phyloP scores from a whole-genome alignment of 1,140 invertebrate genomes.

The Drosophila athabasca region DNA sequence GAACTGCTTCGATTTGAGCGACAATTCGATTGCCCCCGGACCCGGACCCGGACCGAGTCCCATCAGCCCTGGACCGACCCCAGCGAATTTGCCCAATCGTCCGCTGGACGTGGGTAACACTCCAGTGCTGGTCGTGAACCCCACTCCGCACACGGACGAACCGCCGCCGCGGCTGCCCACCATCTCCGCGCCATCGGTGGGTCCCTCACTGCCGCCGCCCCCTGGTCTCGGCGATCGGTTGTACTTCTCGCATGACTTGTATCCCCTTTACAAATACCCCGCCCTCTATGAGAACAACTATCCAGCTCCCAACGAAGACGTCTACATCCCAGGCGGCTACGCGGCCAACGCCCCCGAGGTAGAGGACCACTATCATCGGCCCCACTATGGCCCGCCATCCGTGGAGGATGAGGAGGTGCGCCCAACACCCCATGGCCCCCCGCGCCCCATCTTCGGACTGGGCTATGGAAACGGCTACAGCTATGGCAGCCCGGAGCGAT shows the following conservation, averaged over 20 bases:
- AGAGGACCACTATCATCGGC: slow-evolving; percentile 71
- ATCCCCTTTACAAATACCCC: slow-evolving; percentile 80
- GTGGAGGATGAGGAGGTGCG: slow-evolving; percentile 40
- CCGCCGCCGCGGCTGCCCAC: slow-evolving; percentile 21
- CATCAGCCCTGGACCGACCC: slow-evolving; percentile 61
- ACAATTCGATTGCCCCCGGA: slow-evolving; percentile 67
- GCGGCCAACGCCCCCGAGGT: slow-evolving; percentile 77
- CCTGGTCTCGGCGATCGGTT: slow-evolving; percentile 66
- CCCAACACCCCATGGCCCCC: slow-evolving; percentile 62
- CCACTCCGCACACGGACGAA: slow-evolving; percentile 64
- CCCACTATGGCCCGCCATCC: slow-evolving; percentile 38
- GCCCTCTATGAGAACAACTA: slow-evolving; percentile 81
- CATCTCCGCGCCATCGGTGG: slow-evolving; percentile 7
- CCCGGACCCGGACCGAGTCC: slow-evolving; percentile 51
- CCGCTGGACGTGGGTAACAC: slow-evolving; percentile 70
- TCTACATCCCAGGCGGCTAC: slow-evolving; percentile 77
- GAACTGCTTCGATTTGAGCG: slow-evolving; percentile 84
- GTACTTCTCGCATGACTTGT: slow-evolving; percentile 81
- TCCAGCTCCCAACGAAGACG: slow-evolving; percentile 76
- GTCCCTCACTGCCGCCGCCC: slow-evolving; percentile 33
- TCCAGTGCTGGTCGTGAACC: slow-evolving; percentile 70
- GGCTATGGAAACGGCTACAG: slow-evolving; percentile 83
- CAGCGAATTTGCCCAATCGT: slow-evolving; percentile 69
- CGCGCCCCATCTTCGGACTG: slow-evolving; percentile 73
- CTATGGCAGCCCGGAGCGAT: slow-evolving; percentile 73